Percentiles rank a stretch among this genome's conserved stretches.
phyloP scores from a whole-genome alignment of 2,888 invertebrate genomes.

The Drosophila heteroneura region DNA sequence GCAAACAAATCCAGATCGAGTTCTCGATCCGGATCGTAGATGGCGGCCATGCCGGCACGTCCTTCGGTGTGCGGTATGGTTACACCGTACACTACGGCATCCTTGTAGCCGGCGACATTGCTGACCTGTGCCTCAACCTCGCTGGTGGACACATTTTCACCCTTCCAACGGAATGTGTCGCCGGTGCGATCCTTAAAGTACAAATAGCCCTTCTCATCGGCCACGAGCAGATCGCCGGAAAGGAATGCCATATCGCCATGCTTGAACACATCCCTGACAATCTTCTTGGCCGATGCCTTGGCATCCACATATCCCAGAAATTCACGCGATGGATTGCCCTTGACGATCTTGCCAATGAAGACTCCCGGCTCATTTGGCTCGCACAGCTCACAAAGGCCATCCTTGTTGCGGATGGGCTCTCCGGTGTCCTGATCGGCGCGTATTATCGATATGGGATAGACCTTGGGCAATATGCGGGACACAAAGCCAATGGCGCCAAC shows the following conservation, averaged over 20 bases:
- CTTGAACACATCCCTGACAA: slow-evolving; percentile 93
- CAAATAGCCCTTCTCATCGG: slow-evolving; percentile 96
- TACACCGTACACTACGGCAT: slow-evolving; percentile 97
- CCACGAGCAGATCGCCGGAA: slow-evolving; percentile 95
- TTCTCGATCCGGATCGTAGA: slow-evolving; percentile 90
- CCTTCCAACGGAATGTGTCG: slow-evolving; percentile 98
- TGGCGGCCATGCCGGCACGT: slow-evolving; percentile 96
- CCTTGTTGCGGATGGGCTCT: slow-evolving; percentile 93
- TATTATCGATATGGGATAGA: slow-evolving; percentile 97
- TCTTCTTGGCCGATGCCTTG: slow-evolving; percentile 95
- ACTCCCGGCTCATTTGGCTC: slow-evolving; percentile 95
- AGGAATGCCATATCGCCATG: slow-evolving; percentile 96
- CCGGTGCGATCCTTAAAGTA: slow-evolving; percentile 98
- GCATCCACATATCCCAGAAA: slow-evolving; percentile 98
- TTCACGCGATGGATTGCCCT: slow-evolving; percentile 94
- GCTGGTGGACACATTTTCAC: slow-evolving; percentile 98
- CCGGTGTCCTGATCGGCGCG: slow-evolving; percentile 95
- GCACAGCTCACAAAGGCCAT: slow-evolving; percentile 92
- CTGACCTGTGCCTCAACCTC: slow-evolving; percentile 97
- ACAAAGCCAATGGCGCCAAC: slow-evolving; percentile 97
- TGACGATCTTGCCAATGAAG: slow-evolving; percentile 97
- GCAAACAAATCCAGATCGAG: slow-evolving; percentile 89
- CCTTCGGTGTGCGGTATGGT: slow-evolving; percentile 93
- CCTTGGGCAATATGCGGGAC: slow-evolving; percentile 93
- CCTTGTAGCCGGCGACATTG: slow-evolving; percentile 91